Base-by-base conservation (phyloP, 2,888 invertebrate genomes). In the Caenorhabditis afra region DNA sequence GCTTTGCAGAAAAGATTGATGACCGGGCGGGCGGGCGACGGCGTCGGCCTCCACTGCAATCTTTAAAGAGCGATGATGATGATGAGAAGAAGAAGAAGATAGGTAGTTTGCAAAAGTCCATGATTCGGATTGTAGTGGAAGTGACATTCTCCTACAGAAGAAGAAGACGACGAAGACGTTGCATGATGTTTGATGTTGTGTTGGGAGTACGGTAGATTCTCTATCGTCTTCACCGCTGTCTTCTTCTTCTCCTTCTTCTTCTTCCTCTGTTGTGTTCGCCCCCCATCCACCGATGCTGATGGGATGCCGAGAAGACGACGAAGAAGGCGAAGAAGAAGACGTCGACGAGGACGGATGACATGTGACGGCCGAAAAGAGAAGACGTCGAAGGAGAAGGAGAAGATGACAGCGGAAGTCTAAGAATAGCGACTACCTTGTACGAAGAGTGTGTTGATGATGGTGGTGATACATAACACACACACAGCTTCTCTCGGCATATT, bases 161-260 rank as follows among this genome's bases (percentile, higher is more conserved):
- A n/a, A 41, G 18, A 29, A 52, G 20, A 16, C 41, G 41, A 23
- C 41, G 3, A 45, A 20, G 47, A 47, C 7, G 52, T 29, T 11
- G 11, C 45, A n/a, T 70, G 70, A 53, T 70, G 70, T 70, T 70
- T 70, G 70, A 70, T 70, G 70, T 70, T n/a, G 53, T 49, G 20
- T 45, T 59, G 39, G 35, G 52, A 59, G 4, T 70, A 70, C 70
- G 61, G 70, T 70, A 70, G 29, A 14, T 3, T 29, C 29, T n/a
- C n/a, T n/a, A 29, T 3, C 29, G 29, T 5, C 29, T 29, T 29
- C n/a, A n/a, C n/a, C n/a, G n/a, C n/a, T n/a, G n/a, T n/a, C n/a
- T n/a, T n/a, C n/a, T n/a, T n/a, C n/a, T n/a, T n/a, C n/a, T n/a
- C n/a, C n/a, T n/a, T n/a, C n/a, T n/a, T n/a, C n/a, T n/a, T n/a